Evolutionary conservation across 2,797 vertebrate species (phyloP).

Genomic region (Cichlasoma orientale): DNA sequence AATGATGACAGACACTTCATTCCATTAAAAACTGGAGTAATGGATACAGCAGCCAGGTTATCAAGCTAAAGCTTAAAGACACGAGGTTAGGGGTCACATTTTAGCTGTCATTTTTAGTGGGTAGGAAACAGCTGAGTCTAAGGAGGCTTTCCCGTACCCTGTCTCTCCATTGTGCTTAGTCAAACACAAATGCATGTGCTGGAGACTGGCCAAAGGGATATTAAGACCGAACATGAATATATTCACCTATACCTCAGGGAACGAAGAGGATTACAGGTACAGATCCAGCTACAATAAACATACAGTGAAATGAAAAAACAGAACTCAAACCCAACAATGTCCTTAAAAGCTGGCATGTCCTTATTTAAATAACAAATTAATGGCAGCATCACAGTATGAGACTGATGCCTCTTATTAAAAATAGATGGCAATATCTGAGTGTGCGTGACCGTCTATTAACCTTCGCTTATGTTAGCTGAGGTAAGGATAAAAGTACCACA

Average conservation of each 20-base stretch:
- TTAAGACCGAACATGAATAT: conserved; percentile 28
- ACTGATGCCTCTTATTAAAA: conserved; percentile 69
- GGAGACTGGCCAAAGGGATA: conserved; percentile 55
- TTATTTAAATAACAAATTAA: conserved; percentile 48
- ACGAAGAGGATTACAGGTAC: neutral
- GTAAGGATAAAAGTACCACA: conserved; percentile 73
- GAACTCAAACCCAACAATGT: conserved; percentile 32
- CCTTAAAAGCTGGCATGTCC: conserved; percentile 42
- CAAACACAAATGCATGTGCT: conserved; percentile 63
- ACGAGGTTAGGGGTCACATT: conserved; percentile 55
- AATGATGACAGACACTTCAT: conserved; percentile 63
- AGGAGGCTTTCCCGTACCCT: conserved; percentile 41
- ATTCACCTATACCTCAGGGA: neutral
- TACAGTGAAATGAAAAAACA: neutral
- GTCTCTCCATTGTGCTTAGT: conserved; percentile 33
- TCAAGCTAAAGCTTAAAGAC: conserved; percentile 52
- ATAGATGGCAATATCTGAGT: conserved; percentile 61
- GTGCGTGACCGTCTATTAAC: conserved; percentile 69
- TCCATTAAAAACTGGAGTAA: conserved; percentile 71
- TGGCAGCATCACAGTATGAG: conserved; percentile 33
- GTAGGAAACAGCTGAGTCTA: conserved; percentile 69
- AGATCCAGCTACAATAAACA: neutral
- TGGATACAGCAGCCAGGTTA: conserved; percentile 59
- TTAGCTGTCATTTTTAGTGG: conserved; percentile 56
- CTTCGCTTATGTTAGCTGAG: conserved; percentile 71